phyloP scores from a whole-genome alignment of 2,113 vertebrate genomes.

The Callionymus lyra region DNA sequence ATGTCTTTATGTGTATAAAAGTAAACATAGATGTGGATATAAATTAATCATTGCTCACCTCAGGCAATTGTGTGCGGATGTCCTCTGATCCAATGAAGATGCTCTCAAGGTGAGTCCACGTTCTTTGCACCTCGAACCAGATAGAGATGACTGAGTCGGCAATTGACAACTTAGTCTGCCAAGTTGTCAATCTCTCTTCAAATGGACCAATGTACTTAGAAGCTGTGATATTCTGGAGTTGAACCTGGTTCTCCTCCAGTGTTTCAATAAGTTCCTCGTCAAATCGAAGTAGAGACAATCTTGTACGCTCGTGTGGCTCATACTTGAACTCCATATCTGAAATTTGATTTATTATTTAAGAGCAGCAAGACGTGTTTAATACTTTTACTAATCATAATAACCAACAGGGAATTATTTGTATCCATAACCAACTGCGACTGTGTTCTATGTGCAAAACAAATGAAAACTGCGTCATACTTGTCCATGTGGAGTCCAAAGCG shows the following conservation, averaged over 20 bases:
- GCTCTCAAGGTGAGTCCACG: constrained; percentile 89
- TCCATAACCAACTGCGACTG: too few species aligned
- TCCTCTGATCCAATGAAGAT: constrained; percentile 94
- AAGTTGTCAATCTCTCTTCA: constrained; percentile 81
- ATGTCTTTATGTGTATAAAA: too few species aligned
- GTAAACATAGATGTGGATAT: too few species aligned
- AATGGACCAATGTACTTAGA: constrained; percentile 86
- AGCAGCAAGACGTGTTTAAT: background rate
- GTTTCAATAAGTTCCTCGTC: constrained; percentile 84
- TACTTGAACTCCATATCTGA: constrained; percentile 80
- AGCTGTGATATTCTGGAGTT: constrained; percentile 87
- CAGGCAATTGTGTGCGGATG: constrained; percentile 83
- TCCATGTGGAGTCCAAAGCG: constrained; percentile 56
- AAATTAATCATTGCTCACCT: constrained; percentile 60
- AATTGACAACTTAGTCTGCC: constrained; percentile 82
- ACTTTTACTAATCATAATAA: too few species aligned
- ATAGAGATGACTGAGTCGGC: constrained; percentile 75
- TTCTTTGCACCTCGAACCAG: constrained; percentile 89
- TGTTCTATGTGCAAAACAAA: too few species aligned
- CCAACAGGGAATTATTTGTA: too few species aligned
- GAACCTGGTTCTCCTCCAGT: constrained; percentile 92
- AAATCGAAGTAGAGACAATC: constrained; percentile 67
- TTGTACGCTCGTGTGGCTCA: constrained; percentile 72
- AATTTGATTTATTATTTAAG: background rate
- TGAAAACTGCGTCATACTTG: constrained; percentile 23